Percentiles rank a stretch among this genome's conserved stretches.
phyloP scores from a whole-genome alignment of 2,113 vertebrate genomes.

The Heterotis niloticus region DNA sequence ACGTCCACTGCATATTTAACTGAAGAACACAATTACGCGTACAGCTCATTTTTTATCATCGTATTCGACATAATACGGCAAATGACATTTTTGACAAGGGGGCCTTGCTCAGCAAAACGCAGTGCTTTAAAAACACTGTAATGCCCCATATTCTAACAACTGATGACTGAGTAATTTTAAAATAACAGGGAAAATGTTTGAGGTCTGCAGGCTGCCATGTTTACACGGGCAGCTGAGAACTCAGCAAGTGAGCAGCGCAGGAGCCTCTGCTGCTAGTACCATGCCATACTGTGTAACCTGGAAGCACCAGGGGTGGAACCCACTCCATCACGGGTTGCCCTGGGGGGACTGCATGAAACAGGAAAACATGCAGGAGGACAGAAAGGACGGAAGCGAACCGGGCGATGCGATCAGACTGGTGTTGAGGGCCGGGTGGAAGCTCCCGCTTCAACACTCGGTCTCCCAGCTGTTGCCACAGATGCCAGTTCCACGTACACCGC shows the following conservation, averaged over 20 bases:
- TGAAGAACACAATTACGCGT: conserved; percentile 6
- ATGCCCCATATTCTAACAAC: not conserved
- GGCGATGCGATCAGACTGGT: conserved; percentile 22
- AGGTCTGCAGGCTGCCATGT: too few species aligned
- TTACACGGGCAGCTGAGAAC: too few species aligned
- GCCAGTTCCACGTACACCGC: not conserved
- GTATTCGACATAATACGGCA: not conserved
- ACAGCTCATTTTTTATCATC: not conserved
- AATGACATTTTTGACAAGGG: conserved; percentile 5
- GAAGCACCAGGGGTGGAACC: too few species aligned
- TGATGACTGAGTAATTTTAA: not conserved
- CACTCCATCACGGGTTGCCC: too few species aligned
- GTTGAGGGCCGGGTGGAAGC: conserved; percentile 20
- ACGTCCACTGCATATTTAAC: not conserved
- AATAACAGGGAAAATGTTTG: too few species aligned
- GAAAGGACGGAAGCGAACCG: conserved; percentile 23
- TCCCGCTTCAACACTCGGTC: not conserved
- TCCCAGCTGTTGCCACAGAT: not conserved
- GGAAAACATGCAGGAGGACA: not conserved
- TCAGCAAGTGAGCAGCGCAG: too few species aligned
- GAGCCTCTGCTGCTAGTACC: too few species aligned
- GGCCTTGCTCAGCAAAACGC: not conserved
- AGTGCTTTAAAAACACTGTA: not conserved
- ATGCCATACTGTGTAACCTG: too few species aligned
- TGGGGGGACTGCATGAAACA: too few species aligned